Conservation (phyloP, 2,888 invertebrate genomes). For the Cloeon dipterum region DNA sequence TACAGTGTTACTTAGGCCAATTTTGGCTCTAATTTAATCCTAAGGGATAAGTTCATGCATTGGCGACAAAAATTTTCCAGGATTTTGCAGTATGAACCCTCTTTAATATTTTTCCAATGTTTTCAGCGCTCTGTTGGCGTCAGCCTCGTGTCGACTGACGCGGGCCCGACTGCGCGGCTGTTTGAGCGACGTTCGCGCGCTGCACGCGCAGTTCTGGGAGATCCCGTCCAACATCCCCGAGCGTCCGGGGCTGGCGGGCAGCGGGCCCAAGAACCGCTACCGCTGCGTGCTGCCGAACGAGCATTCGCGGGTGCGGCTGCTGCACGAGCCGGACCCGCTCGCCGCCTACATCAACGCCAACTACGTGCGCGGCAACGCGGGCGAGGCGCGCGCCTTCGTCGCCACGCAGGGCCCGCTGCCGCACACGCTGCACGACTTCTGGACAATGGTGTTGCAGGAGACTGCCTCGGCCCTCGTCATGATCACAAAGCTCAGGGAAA, state of each 20-base stretch:
- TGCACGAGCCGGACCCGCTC: conserved; percentile 29
- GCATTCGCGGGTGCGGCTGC: conserved; percentile 56
- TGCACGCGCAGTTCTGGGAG: conserved; percentile 87
- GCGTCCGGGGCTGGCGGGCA: conserved; percentile 69
- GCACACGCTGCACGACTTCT: conserved; percentile 76
- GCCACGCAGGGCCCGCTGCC: conserved; percentile 83
- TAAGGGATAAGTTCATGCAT: no score
- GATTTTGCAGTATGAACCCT: no score
- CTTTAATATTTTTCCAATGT: conserved; percentile 2
- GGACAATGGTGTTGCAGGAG: conserved; percentile 58
- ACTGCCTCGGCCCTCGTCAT: conserved; percentile 46
- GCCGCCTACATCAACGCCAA: conserved; percentile 79
- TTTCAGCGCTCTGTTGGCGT: no score
- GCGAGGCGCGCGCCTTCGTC: conserved; percentile 64
- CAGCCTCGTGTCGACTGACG: conserved; percentile 28
- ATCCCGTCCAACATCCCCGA: conserved; percentile 81
- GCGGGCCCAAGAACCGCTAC: conserved; percentile 74
- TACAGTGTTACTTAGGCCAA: no score
- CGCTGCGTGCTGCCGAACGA: conserved; percentile 77
- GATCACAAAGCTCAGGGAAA: conserved; percentile 76
- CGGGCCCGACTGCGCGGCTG: conserved; percentile 24
- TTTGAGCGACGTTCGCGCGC: conserved; percentile 21
- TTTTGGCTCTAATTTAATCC: no score
- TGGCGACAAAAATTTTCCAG: no score
- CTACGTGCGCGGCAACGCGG: conserved; percentile 82